Base-by-base conservation (phyloP, 2,797 vertebrate genomes). In the Arremon aurantiirostris region DNA sequence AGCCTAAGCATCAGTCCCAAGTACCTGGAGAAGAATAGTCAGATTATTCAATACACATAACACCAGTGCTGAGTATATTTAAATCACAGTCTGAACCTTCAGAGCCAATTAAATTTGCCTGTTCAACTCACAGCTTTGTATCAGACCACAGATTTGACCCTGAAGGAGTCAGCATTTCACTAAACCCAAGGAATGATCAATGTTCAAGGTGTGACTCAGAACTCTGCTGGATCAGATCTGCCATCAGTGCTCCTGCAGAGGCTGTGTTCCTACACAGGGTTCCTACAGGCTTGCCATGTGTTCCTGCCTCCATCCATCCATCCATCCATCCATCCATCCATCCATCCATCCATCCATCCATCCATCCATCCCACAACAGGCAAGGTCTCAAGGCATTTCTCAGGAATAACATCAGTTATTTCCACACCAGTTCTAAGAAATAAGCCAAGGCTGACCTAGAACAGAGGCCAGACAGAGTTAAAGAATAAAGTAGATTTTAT, bases 231-330 rank as follows among this genome's bases (percentile, higher is more conserved):
- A 32, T 46, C 42, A 22, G 12, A 12, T 22, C 1, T 71, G 37
- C 20, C 13, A 1, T 19, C 63, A 52, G 8, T 27, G 15, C 1
- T 71, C 41, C 61, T 89, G 14, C 44, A 49, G 34, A 28, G 35
- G 8, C 70, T 1, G 0, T 56, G 28, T 5, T 60, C 41, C 65
- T 70, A 3, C 9, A 5, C 21, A 28, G 28, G 28, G 9, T 0
- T 77, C 63, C 63, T 34, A 2, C 27, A 35, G 11, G 19, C 11
- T 22, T 60, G 52, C 24, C 3, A 0, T 9, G 8, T 27, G 12
- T 2, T 71, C 41, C 57, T 72, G 14, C 1, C 0, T 27, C 13
- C 13, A 39, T 14, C 28, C 30, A 37, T 10, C 14, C 35, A 34
- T 10, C 28, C 39, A 41, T 10, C 14, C 35, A 34, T 10, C 32